Evolutionary conservation across 2,797 vertebrate species (phyloP).

Genomic region (Ptychobarbus kaznakovi): DNA sequence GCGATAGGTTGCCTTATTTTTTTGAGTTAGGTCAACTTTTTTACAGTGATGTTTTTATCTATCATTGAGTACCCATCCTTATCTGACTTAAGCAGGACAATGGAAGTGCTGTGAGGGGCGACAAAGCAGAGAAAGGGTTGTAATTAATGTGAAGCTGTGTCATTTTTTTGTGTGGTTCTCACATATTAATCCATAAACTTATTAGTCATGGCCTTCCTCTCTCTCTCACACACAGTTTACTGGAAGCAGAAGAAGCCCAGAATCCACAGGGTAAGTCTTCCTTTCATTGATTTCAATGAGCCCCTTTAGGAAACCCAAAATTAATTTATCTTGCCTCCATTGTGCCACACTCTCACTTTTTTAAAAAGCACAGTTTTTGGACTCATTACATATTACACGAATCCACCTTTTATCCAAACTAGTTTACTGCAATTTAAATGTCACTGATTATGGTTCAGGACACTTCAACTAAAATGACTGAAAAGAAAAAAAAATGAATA

Average conservation of each 20-base stretch:
- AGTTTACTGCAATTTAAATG: neutral
- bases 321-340: constrained; percentile 51
- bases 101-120: neutral
- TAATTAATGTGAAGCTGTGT: constrained; percentile 63
- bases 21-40: too few relatives aligned
- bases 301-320: constrained; percentile 54
- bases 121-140: constrained; percentile 17
- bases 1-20: too few relatives aligned
- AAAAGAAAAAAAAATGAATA: too few relatives aligned
- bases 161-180: constrained; percentile 45
- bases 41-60: too few relatives aligned
- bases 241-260: constrained; percentile 71
- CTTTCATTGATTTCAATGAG: constrained; percentile 65
- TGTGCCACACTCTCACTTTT: constrained; percentile 54
- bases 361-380: neutral
- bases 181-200: constrained; percentile 37
- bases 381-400: too few relatives aligned
- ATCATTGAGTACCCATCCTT: too few relatives aligned
- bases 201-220: constrained; percentile 41
- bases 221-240: constrained; percentile 65
- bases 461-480: too few relatives aligned
- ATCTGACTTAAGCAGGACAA: neutral
- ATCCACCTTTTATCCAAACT: neutral
- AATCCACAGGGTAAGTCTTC: constrained; percentile 77
- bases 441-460: neutral